Evolutionary conservation across 2,888 invertebrate genomes (phyloP), one percentile per base, ranked within the genome.

Genomic region (Orthonevra nobilis): DNA sequence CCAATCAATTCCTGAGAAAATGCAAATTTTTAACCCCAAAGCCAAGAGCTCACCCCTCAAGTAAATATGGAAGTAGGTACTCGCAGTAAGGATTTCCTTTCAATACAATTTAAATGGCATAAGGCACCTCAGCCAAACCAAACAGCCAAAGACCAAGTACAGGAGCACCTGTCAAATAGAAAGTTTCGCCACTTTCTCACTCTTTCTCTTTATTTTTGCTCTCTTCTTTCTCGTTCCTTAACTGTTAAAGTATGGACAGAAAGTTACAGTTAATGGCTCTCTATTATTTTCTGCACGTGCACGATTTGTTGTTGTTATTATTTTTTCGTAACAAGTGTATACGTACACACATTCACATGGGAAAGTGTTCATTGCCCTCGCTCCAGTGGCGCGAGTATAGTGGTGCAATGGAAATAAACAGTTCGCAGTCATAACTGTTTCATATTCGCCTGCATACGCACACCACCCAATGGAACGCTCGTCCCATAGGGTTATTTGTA

Each of bases 381-480:
- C 69, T 50, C 50, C 50, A 64, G 44, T 30, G 5, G 58, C 23
- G n/a, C 50, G 54, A 63, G n/a, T n/a, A n/a, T n/a, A n/a, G 56
- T 42, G 63, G 42, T 69, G 63, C 63, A 75, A n/a, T 69, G 69
- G 63, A 69, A 75, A 64, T 50, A 73, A 73, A 75, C 69, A 58
- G 20, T 75, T 68, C 17, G 23, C 42, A 64, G 54, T 69, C 50
- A n/a, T n/a, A 44, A 64, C 58, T 63, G 9, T 46, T 30, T 9
- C 42, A 48, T 34, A 14, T 34, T 69, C 42, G 61, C 48, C 30
- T 32, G 10, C 52, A 12, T n/a, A 19, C 26, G 10, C 54, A 46
- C 36, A 69, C 48, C 28, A 40, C 20, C 3, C 15, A 26, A n/a
- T 12, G 34, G 23, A 50, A 26, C 42, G 30, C 46, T 54, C 68